phyloP scores from a whole-genome alignment of 2,888 invertebrate species.

The Homarus gammarus region DNA sequence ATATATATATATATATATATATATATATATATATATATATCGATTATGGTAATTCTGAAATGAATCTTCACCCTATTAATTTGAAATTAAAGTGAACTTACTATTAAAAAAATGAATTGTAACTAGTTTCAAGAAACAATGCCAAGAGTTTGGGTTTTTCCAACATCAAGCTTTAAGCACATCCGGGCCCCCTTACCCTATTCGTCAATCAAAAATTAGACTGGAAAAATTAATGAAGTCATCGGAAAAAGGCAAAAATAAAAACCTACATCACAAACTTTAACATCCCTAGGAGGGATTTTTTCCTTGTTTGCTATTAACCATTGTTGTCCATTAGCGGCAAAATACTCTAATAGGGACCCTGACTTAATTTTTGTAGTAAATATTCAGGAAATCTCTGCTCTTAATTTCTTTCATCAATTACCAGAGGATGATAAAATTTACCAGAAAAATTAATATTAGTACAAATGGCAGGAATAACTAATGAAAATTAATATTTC shows the following conservation, averaged over 20 bases:
- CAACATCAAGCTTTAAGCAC: not conserved
- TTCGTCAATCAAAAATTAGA: not conserved
- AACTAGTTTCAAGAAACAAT: not conserved
- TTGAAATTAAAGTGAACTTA: not conserved
- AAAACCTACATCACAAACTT: no score
- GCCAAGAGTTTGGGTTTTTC: not conserved
- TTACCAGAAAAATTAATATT: not conserved
- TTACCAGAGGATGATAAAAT: no score
- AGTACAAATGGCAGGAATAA: not conserved
- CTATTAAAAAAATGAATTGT: no score
- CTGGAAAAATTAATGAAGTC: not conserved
- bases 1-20: not conserved
- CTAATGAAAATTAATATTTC: no score
- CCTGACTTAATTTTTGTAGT: no score
- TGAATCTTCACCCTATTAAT: conserved; percentile 9
- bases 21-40: not conserved
- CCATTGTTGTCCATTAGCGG: no score
- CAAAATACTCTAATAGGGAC: no score
- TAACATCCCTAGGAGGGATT: no score
- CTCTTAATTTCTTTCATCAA: no score
- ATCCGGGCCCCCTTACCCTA: not conserved
- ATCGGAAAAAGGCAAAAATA: no score
- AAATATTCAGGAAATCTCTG: no score
- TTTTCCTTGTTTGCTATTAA: no score
- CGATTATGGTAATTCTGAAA: conserved; percentile 12